These are phyloP conservation scores for Habrosyne pyritoides DNA, from an alignment of 2,888 invertebrate species.

Conservation along the genomic window DNA sequence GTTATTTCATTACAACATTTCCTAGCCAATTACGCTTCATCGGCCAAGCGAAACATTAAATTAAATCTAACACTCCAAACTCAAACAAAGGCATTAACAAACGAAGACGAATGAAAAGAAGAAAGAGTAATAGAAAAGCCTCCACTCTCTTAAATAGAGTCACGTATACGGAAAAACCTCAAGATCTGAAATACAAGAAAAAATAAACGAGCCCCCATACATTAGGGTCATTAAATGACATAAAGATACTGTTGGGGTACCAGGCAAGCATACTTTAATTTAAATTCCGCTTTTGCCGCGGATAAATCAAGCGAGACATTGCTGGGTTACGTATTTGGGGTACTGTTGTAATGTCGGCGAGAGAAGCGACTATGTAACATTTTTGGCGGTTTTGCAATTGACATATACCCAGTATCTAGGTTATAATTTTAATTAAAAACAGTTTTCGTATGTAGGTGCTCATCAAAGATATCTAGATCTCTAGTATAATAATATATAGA, in stretches of 20 bases:
- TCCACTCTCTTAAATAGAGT: background rate
- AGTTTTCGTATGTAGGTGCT: too few species aligned
- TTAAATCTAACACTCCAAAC: too few species aligned
- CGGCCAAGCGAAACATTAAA: too few species aligned
- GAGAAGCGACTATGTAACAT: too few species aligned
- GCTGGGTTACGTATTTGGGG: background rate
- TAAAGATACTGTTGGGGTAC: constrained; percentile 6
- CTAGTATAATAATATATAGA: too few species aligned
- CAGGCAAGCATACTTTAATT: constrained; percentile 44
- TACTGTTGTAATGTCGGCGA: background rate
- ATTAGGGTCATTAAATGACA: constrained; percentile 9
- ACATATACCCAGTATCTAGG: too few species aligned
- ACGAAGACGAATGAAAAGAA: background rate
- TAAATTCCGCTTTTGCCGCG: constrained; percentile 41
- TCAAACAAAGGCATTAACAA: background rate
- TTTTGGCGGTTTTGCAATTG: too few species aligned
- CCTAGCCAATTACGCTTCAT: background rate
- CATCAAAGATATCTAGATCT: too few species aligned
- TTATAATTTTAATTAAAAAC: too few species aligned
- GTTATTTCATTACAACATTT: background rate
- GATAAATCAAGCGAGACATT: constrained; percentile 45
- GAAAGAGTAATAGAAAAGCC: background rate
- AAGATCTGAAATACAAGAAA: constrained; percentile 7
- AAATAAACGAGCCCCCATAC: constrained; percentile 8
- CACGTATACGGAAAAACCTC: constrained; percentile 1